Evolutionary conservation across 2,888 invertebrate genomes (phyloP), one percentile per base, ranked within the genome.

Genomic region (Caradrina clavipalpis): DNA sequence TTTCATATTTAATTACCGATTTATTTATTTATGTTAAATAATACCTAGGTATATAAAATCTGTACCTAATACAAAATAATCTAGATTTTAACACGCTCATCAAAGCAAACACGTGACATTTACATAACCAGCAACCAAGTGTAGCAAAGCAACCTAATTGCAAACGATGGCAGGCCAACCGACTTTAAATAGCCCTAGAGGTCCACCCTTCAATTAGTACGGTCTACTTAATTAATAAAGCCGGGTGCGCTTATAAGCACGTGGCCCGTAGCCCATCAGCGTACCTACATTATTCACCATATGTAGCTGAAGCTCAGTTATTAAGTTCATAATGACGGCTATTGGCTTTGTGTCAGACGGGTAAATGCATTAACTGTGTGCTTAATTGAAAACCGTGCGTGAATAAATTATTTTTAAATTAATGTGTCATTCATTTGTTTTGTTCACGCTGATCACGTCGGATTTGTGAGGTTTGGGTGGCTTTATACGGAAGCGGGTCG

Each of bases 221-320:
- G 91, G 91, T 92, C 92, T 90, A 92, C 86, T 94, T 93, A 92
- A 92, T 93, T 92, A 92, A 92, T 91, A 90, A 91, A 88, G 85
- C 69, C 59, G 62, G 69, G 53, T 57, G 53, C 64, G 26, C 65
- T 66, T 50, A 59, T 22, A 58, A 57, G 11, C 69, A 58, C 47
- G 39, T 63, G 50, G 45, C 47, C 49, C 47, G 19, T 2, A 26
- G 65, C 47, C 42, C 61, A 69, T 50, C 35, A 60, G 49, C 45
- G 42, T 35, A 58, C 39, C 45, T 57, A 54, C 35, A 57, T 69
- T 63, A 57, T 64, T 62, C 53, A 54, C 62, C 49, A 15, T 59
- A 31, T 54, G 35, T 61, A 19, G 39, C 39, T 49, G 53, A 17
- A 55, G 62, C 45, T 21, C 39, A 39, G 39, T 65, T 76, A 70